Conservation (phyloP, 2,113 vertebrate genomes). For the Nematolebias whitei region DNA sequence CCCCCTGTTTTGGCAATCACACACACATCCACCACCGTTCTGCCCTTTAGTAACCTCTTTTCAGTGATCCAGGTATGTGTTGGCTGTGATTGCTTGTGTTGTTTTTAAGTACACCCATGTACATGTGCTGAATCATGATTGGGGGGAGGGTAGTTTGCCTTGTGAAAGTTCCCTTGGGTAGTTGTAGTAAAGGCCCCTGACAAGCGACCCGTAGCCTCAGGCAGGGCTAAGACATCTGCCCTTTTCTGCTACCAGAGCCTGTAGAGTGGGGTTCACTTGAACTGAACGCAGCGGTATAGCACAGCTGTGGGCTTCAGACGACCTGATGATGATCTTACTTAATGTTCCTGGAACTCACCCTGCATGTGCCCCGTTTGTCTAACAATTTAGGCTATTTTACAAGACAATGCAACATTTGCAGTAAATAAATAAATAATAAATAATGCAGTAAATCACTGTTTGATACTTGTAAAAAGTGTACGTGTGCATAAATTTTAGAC, state of each 20-base stretch:
- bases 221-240: slow-evolving; percentile 72
- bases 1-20: slow-evolving; percentile 52
- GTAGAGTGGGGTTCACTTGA: too few species aligned
- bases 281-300: slow-evolving; percentile 34
- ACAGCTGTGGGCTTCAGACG: slow-evolving; percentile 55
- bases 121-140: slow-evolving; percentile 49
- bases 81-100: slow-evolving; percentile 35
- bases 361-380: slow-evolving; percentile 25
- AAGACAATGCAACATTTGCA: too few species aligned
- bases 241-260: slow-evolving; percentile 52
- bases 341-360: slow-evolving; percentile 34
- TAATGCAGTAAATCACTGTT: too few species aligned
- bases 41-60: slow-evolving; percentile 57
- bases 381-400: neutral
- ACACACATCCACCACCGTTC: slow-evolving; percentile 48
- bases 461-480: too few species aligned
- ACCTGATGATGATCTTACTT: slow-evolving; percentile 59
- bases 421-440: too few species aligned
- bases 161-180: slow-evolving; percentile 60
- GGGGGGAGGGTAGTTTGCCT: slow-evolving; percentile 30
- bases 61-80: slow-evolving; percentile 47
- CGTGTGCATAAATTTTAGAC: too few species aligned
- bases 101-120: slow-evolving; percentile 27
- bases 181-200: slow-evolving; percentile 62
- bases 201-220: slow-evolving; percentile 55